Conservation (phyloP, 2,888 invertebrate genomes). For the Notocelia uddmanniana region DNA sequence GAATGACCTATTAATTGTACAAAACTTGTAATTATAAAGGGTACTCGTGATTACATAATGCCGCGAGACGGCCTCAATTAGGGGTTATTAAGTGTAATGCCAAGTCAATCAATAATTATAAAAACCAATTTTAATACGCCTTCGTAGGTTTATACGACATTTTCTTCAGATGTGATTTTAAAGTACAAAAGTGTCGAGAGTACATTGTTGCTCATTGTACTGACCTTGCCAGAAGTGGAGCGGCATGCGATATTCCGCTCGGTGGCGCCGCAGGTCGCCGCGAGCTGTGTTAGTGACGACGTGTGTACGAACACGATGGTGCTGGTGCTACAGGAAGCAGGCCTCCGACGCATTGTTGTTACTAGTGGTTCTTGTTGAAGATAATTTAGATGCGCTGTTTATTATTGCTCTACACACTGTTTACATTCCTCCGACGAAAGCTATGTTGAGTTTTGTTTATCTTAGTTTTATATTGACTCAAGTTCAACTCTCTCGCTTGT, state of each 20-base stretch:
- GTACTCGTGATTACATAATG: neutral
- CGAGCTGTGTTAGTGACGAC: conserved; percentile 51
- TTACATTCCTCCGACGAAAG: conserved; percentile 83
- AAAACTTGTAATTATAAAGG: conserved; percentile 27
- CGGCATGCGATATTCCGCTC: conserved; percentile 20
- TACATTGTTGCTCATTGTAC: conserved; percentile 38
- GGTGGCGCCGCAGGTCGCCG: conserved; percentile 7
- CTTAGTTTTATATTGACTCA: conserved; percentile 76
- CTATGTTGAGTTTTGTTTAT: conserved; percentile 83
- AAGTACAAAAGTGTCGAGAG: conserved; percentile 78
- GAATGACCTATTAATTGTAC: conserved; percentile 27
- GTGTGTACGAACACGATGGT: conserved; percentile 67
- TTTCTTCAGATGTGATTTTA: conserved; percentile 72
- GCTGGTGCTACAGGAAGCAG: conserved; percentile 81
- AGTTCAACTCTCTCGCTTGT: conserved; percentile 72
- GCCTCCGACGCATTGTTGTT: conserved; percentile 78
- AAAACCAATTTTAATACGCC: conserved; percentile 36
- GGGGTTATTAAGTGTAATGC: neutral
- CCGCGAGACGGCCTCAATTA: conserved; percentile 14
- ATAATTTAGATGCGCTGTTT: conserved; percentile 73
- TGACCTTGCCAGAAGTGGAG: conserved; percentile 27
- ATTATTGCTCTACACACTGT: conserved; percentile 80
- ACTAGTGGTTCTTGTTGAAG: conserved; percentile 78
- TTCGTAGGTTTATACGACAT: conserved; percentile 55
- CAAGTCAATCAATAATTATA: conserved; percentile 22